Conservation (phyloP, 2,113 vertebrate genomes). For the Lathamus discolor region DNA sequence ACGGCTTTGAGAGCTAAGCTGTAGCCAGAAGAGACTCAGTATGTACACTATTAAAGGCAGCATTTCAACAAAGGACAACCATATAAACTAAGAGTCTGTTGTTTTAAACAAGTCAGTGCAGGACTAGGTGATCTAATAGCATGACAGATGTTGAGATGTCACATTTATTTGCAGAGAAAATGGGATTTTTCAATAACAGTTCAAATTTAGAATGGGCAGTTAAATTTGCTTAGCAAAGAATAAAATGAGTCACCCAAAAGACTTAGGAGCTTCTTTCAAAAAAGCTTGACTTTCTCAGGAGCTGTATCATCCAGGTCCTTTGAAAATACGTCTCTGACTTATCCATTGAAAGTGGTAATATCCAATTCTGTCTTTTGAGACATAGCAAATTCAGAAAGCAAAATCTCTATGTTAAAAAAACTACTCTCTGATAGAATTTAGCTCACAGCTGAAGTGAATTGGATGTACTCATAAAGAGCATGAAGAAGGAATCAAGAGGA, state of each 20-base stretch:
- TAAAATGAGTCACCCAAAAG: background rate
- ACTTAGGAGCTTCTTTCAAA: background rate
- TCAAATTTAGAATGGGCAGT: background rate
- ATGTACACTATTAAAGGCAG: background rate
- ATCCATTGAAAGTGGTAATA: background rate
- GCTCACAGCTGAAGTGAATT: background rate
- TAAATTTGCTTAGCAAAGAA: background rate
- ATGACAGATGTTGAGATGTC: background rate
- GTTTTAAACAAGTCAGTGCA: background rate
- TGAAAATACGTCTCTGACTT: background rate
- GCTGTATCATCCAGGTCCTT: background rate
- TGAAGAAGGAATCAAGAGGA: background rate
- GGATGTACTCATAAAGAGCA: background rate
- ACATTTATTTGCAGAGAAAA: background rate
- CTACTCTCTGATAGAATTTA: background rate
- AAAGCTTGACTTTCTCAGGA: background rate
- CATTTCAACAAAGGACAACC: background rate
- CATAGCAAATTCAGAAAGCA: background rate
- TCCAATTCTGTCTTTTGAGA: background rate
- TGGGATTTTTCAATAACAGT: background rate
- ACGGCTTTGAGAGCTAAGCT: background rate
- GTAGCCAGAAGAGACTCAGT: background rate
- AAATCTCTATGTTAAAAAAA: background rate
- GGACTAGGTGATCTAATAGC: background rate
- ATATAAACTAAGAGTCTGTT: background rate